Base-by-base conservation (phyloP, 2,113 vertebrate species). In the Neotragus moschatus region DNA sequence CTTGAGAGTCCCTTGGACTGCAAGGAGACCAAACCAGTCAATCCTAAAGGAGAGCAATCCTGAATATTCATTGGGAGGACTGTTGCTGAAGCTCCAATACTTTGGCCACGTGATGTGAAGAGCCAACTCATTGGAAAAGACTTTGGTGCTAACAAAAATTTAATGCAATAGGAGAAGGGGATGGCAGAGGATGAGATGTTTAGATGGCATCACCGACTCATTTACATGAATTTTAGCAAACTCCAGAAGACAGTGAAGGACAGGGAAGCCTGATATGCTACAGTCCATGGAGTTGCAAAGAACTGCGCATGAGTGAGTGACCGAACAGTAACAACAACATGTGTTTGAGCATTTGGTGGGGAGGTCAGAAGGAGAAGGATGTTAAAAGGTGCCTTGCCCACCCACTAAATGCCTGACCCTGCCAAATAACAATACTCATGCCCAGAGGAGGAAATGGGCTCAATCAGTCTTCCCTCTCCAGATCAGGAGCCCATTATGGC, bases 341-440 rank as follows among this genome's bases (percentile, higher is more conserved):
- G 17, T 14, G 1, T 39, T 30, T 9, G 36, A 39, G n/a, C 28
- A 26, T 12, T 33, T 16, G 61, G 26, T 4, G 30, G 85, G 63
- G 33, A 47, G n/a, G 25, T 19, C 0, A 1, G 49, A 15, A 28
- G 75, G 13, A 26, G 5, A 11, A 11, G 55, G 28, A 21, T 26
- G 33, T 2, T n/a, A 16, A 30, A 45, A 56, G 43, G 51, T 5
- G 30, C 43, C n/a, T 30, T 15, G 47, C 23, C 39, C 26, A 6
- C 33, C 12, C 63, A 2, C 21, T 14, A 19, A 51, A 30, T 7
- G 23, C 30, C 60, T 9, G 30, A 21, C 10, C 15, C 56, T n/a
- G 17, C 47, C 70, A 10, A 25, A 23, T 6, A 36, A 70, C 30
- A 19, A 4, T 4, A 26, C 36, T 43, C 2, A 3, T 15, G 26